These are phyloP conservation scores for Nematolebias whitei DNA, from an alignment of 2,113 vertebrate genomes.

Conservation along the genomic window DNA sequence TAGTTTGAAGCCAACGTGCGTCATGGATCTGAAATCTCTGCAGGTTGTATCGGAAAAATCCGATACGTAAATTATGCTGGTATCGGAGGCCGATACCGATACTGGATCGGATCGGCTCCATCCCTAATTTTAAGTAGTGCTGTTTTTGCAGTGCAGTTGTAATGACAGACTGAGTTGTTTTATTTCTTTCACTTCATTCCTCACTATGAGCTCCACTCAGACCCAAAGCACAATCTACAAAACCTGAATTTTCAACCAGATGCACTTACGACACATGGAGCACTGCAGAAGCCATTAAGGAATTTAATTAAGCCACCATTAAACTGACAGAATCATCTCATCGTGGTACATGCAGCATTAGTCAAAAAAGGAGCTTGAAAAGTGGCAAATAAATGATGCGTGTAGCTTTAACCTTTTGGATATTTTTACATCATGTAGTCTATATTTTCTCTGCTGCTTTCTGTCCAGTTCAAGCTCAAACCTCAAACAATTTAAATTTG, in stretches of 20 bases:
- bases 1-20: too few relatives aligned
- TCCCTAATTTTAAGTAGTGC: too few relatives aligned
- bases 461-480: too few relatives aligned
- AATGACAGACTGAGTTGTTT: conserved; percentile 14
- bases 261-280: conserved; percentile 42
- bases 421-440: conserved; percentile 5
- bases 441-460: neutral
- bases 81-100: too few relatives aligned
- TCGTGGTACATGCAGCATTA: neutral
- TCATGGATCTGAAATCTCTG: too few relatives aligned
- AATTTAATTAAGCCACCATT: conserved; percentile 33
- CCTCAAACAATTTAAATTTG: conserved; percentile 33
- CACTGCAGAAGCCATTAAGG: conserved; percentile 33
- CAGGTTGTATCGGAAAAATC: too few relatives aligned
- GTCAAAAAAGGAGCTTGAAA: neutral
- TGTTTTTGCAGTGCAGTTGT: too few relatives aligned
- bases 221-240: conserved; percentile 19
- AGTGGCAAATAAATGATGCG: conserved; percentile 17
- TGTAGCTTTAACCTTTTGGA: conserved; percentile 24
- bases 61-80: too few relatives aligned
- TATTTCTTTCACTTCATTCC: conserved; percentile 5
- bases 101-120: too few relatives aligned
- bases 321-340: conserved; percentile 3
- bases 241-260: conserved; percentile 12
- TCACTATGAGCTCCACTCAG: conserved; percentile 1